Evolutionary conservation across 2,113 vertebrate genomes (phyloP), one percentile per base, ranked within the genome.

Genomic region (Ardeotis arabs): DNA sequence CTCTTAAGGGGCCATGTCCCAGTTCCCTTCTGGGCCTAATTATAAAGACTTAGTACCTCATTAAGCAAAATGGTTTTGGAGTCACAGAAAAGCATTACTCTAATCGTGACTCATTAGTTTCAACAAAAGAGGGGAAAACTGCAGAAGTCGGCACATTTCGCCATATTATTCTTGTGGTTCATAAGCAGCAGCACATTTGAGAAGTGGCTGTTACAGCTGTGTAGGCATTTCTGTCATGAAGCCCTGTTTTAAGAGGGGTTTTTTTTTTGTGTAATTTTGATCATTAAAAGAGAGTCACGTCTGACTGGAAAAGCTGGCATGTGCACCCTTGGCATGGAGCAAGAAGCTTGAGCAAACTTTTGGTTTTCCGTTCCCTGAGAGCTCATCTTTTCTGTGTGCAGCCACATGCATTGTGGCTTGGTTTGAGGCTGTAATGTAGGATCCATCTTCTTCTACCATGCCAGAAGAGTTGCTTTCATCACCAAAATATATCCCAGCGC

Each of bases 11-110:
- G 97, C 97, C 97, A 98, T 1, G 87, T 98, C 97, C 96, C 92
- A 94, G 50, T 98, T 98, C 98, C 98, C 98, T 98, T 98, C 98
- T 98, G 98, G 98, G 98, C 98, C 98, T 98, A 98, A 98, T 99
- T 98, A 98, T 98, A 98, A 98, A 98, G 98, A 98, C 98, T 98
- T 98, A 98, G 98, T 98, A 98, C 98, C 98, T 98, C 98, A 98
- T 98, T 98, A 98, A 98, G 94, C 98, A 98, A 98, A 98, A 98
- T 98, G 98, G 97, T 98, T 98, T 98, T 80, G 12, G 96, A 98
- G 97, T 97, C 97, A 98, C 91, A 98, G 97, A 98, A 98, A 98
- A 98, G 97, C 97, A 98, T 98, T 98, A 98, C 96, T 98, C 35
- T 96, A 97, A 98, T 98, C 87, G 94, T 98, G 98, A 98, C 97